Conservation (phyloP, 2,888 invertebrate species). For the Nomada hirtipes region DNA sequence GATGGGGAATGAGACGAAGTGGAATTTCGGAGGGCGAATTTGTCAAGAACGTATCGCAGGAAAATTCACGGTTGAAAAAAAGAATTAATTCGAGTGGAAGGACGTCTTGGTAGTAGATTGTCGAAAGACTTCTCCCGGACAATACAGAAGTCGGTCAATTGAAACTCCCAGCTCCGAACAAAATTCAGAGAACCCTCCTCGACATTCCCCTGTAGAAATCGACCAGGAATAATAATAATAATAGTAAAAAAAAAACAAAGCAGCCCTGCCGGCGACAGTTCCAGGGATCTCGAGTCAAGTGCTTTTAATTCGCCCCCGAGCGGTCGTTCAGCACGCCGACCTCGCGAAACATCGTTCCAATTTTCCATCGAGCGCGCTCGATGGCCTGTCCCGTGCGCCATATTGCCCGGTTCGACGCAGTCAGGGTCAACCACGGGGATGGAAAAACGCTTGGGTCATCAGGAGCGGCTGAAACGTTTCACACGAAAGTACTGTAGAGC, state of each 20-base stretch:
- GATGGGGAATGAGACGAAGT: background rate
- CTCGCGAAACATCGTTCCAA: slow-evolving; percentile 27
- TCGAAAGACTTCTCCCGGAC: no score
- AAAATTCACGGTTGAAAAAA: no score
- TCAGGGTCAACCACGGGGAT: background rate
- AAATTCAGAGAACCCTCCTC: background rate
- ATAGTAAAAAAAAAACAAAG: slow-evolving; percentile 7
- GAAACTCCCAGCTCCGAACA: no score
- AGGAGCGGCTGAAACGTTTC: background rate
- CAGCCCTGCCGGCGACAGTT: slow-evolving; percentile 17
- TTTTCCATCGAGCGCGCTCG: slow-evolving; percentile 11
- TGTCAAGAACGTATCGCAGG: no score
- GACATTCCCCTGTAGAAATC: no score
- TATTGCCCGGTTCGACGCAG: background rate
- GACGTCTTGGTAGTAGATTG: no score
- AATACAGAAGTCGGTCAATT: no score
- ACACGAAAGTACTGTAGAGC: background rate
- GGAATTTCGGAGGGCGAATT: no score
- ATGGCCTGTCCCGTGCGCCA: background rate
- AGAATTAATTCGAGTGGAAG: no score
- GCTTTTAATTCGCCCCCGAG: slow-evolving; percentile 25
- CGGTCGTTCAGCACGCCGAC: slow-evolving; percentile 21
- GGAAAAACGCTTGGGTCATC: background rate
- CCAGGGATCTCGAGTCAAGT: slow-evolving; percentile 26
- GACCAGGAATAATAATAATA: no score